These are phyloP conservation scores for Amphipyra tragopoginis DNA, from an alignment of 2,888 invertebrate species.

Conservation along the genomic window DNA sequence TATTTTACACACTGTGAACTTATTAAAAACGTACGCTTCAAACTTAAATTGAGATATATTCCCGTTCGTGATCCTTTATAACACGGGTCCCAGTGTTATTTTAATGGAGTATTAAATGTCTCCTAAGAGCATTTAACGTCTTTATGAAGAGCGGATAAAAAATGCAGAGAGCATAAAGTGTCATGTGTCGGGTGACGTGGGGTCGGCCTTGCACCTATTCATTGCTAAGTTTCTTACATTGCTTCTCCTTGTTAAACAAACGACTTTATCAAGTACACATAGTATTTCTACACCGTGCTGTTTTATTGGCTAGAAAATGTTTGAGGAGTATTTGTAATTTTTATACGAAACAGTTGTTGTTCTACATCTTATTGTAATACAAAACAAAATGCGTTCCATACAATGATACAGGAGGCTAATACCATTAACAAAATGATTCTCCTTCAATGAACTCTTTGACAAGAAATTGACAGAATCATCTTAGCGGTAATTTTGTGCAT, in stretches of 20 bases:
- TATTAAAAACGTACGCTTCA: slow-evolving; percentile 37
- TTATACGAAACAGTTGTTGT: no score
- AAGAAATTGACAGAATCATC: no score
- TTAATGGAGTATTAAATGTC: slow-evolving; percentile 77
- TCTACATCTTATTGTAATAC: no score
- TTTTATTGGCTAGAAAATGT: no score
- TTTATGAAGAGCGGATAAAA: slow-evolving; percentile 67
- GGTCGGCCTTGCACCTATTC: slow-evolving; percentile 28
- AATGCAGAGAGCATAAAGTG: slow-evolving; percentile 66
- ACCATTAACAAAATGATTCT: no score
- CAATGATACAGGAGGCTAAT: no score
- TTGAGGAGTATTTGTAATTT: no score
- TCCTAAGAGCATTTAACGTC: slow-evolving; percentile 72
- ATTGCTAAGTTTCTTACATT: slow-evolving; percentile 31
- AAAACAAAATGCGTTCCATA: no score
- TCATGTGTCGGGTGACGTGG: slow-evolving; percentile 66
- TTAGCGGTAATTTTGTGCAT: no score
- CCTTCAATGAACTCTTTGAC: no score
- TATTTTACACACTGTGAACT: slow-evolving; percentile 14
- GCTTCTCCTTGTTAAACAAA: slow-evolving; percentile 10
- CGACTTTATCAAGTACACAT: background rate
- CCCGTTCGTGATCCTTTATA: slow-evolving; percentile 61
- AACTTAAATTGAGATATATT: slow-evolving; percentile 58
- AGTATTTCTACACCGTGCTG: no score
- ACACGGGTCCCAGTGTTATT: slow-evolving; percentile 60